Percentiles rank a stretch among this genome's conserved stretches.
Conservation (phyloP, 2,113 vertebrate genomes). For the Microtus oregoni region DNA sequence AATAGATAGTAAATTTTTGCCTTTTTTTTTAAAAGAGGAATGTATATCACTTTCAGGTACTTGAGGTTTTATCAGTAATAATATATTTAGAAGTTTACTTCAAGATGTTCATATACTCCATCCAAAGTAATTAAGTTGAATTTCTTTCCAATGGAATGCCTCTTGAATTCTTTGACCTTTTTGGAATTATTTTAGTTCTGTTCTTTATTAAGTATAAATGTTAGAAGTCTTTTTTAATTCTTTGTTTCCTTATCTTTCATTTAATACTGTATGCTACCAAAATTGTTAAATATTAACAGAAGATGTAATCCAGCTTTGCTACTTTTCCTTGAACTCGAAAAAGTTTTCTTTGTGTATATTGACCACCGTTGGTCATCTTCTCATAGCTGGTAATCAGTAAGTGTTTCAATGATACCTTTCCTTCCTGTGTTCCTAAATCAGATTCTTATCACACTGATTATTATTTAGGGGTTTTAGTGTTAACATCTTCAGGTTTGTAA, state of each 20-base stretch:
- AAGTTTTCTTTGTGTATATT: neutral
- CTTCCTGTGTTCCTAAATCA: conserved; percentile 33
- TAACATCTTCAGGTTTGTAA: conserved; percentile 32
- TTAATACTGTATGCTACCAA: neutral
- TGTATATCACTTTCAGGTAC: conserved; percentile 7
- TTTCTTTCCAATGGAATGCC: conserved; percentile 27
- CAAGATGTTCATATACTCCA: neutral
- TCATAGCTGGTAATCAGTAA: neutral
- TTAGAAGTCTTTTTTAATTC: conserved; percentile 48
- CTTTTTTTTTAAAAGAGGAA: neutral
- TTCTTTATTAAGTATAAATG: conserved; percentile 57
- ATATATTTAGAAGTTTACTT: conserved; percentile 43
- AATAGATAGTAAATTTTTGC: neutral
- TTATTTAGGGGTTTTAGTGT: conserved; percentile 31
- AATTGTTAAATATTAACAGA: conserved; percentile 21
- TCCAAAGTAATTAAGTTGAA: conserved; percentile 58
- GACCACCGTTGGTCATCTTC: neutral
- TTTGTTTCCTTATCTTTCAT: conserved; percentile 35
- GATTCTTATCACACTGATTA: neutral
- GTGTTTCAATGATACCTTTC: neutral
- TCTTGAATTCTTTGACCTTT: conserved; percentile 54
- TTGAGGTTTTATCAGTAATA: conserved; percentile 56
- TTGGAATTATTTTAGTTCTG: conserved; percentile 47
- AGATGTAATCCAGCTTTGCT: conserved; percentile 27
- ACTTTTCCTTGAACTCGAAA: neutral